Evolutionary conservation across 2,888 invertebrate genomes (phyloP), one percentile per base, ranked within the genome.

Genomic region (Tetragnatha montana): DNA sequence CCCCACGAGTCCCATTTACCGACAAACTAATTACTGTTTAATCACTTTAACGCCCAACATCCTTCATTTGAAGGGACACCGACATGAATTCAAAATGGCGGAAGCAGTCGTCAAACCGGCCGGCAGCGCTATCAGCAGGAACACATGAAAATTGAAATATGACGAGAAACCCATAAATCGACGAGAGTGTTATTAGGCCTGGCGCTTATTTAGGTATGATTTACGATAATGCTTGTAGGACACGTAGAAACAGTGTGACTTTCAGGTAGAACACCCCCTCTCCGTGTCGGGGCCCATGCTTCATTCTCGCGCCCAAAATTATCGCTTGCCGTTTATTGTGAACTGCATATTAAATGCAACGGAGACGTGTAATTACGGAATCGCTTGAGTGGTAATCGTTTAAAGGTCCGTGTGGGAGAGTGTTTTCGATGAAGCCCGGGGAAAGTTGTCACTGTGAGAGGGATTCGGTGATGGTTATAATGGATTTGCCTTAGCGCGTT

Each of bases 191-290:
- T 80, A 86, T 80, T 86, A 86, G 47, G 73, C 73, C 47, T 73
- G 21, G 69, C 49, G 73, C 80, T 80, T 60, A 80, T 86, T 86
- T 73, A 73, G 22, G 74, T 47, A 73, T 73, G 80, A 80, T 86
- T 86, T 86, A 86, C 80, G 68, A 49, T 79, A 86, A 86, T 86
- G 60, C 35, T 7, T 60, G 86, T 60, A n/a, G 21, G 80, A 86
- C 80, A 86, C 49, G 79, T 17, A 49, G 51, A 86, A 68, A 74
- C 35, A 49, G 8, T n/a, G 35, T 35, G 22, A 69, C 73, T n/a
- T 22, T 14, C 74, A 76, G 69, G 75, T 76, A 75, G 50, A 80
- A 51, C 73, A 74, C 22, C 60, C 22, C 21, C 1, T 8, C 49
- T 47, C 22, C 73, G 68, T 21, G 49, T 17, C 8, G 60, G 22